phyloP scores from a whole-genome alignment of 2,888 invertebrate species.

The Mystacides longicornis region DNA sequence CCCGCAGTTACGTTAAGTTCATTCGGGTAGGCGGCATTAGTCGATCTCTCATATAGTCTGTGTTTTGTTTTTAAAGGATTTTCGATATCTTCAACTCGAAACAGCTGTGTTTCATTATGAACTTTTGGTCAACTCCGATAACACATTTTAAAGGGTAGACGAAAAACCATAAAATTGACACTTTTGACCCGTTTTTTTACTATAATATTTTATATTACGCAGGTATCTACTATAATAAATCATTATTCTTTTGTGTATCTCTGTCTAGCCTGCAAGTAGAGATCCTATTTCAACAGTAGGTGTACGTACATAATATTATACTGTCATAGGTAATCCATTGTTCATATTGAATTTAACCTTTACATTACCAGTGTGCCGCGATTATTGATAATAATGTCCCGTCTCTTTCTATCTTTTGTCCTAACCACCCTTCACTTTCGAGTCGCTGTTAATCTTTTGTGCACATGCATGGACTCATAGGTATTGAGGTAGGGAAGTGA shows the following conservation, averaged over 20 bases:
- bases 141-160: too few species aligned
- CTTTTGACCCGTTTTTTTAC: too few species aligned
- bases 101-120: too few species aligned
- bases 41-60: too few species aligned
- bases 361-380: slow-evolving; percentile 8
- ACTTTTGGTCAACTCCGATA: too few species aligned
- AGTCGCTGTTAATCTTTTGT: slow-evolving; percentile 20
- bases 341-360: slow-evolving; percentile 3
- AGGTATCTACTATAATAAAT: neutral
- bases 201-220: too few species aligned
- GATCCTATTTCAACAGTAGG: slow-evolving; percentile 19
- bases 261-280: neutral
- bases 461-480: slow-evolving; percentile 24
- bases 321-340: slow-evolving; percentile 3
- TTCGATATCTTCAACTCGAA: too few species aligned
- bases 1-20: too few species aligned
- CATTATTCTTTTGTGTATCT: neutral
- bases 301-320: neutral
- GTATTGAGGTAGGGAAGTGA: too few species aligned
- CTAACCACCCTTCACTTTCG: slow-evolving; percentile 10
- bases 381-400: slow-evolving; percentile 16
- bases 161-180: too few species aligned
- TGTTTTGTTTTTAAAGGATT: too few species aligned
- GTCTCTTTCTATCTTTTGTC: slow-evolving; percentile 9
- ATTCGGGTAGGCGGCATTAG: too few species aligned